Conservation (phyloP, 2,888 invertebrate species). For the Agrochola litura region DNA sequence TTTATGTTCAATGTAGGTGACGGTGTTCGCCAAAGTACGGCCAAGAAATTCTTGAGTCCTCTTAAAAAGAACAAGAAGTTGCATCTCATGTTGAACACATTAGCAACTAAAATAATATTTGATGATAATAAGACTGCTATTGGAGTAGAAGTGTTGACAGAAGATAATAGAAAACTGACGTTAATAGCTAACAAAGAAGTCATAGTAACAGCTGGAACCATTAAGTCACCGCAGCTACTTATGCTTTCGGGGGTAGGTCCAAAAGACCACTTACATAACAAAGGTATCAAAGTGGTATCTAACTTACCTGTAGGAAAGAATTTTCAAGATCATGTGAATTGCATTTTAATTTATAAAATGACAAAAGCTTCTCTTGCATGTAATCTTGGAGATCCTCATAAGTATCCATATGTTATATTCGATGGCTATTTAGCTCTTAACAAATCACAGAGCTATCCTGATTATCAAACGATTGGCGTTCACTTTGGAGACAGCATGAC, state of each 20-base stretch:
- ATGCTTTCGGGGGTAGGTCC: slow-evolving; percentile 89
- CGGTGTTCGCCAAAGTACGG: slow-evolving; percentile 85
- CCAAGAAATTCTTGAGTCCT: slow-evolving; percentile 84
- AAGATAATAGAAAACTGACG: slow-evolving; percentile 67
- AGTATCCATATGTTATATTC: slow-evolving; percentile 25
- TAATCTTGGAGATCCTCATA: slow-evolving; percentile 25
- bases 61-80: slow-evolving; percentile 72
- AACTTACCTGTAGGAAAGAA: slow-evolving; percentile 85
- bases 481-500: slow-evolving; percentile 27
- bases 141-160: slow-evolving; percentile 80
- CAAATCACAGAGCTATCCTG: slow-evolving; percentile 36
- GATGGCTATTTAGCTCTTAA: slow-evolving; percentile 47
- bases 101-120: slow-evolving; percentile 87
- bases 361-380: slow-evolving; percentile 19
- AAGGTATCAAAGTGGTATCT: slow-evolving; percentile 76
- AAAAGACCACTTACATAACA: slow-evolving; percentile 72
- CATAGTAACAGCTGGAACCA: slow-evolving; percentile 83
- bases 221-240: slow-evolving; percentile 86
- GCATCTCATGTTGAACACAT: slow-evolving; percentile 81
- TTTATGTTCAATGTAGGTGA: slow-evolving; percentile 82
- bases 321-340: slow-evolving; percentile 84
- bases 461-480: slow-evolving; percentile 30
- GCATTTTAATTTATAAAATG: slow-evolving; percentile 48
- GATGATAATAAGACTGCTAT: slow-evolving; percentile 81
- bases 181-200: slow-evolving; percentile 82